Percentiles rank a stretch among this genome's conserved stretches.
Evolutionary conservation across 2,113 vertebrate genomes (phyloP).

Genomic region (Etheostoma cragini): DNA sequence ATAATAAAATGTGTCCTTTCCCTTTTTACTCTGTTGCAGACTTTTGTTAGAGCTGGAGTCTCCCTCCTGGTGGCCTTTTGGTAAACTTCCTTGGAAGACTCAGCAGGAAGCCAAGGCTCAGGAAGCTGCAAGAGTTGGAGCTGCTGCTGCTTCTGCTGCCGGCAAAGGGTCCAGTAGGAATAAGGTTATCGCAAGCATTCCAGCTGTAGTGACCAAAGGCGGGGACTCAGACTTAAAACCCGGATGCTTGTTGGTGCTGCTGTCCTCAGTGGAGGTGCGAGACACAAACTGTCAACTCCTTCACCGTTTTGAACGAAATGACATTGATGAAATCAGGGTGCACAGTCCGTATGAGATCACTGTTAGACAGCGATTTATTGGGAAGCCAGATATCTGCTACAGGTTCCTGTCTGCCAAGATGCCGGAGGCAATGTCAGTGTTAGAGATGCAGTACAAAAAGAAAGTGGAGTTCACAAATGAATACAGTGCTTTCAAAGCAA

Average conservation of each 20-base stretch:
- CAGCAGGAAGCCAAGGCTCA: slow-evolving; percentile 79
- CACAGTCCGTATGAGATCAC: slow-evolving; percentile 90
- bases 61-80: slow-evolving; percentile 96
- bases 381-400: slow-evolving; percentile 88
- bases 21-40: slow-evolving; percentile 74
- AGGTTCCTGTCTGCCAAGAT: slow-evolving; percentile 91
- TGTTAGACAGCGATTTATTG: slow-evolving; percentile 91
- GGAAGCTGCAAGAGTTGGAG: slow-evolving; percentile 60
- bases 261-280: slow-evolving; percentile 89
- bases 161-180: slow-evolving; percentile 66
- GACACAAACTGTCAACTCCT: slow-evolving; percentile 83
- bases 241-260: slow-evolving; percentile 84
- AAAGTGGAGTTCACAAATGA: slow-evolving; percentile 88
- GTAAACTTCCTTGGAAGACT: slow-evolving; percentile 87
- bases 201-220: slow-evolving; percentile 86
- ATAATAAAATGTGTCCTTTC: background rate
- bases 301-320: slow-evolving; percentile 87
- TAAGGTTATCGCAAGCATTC: slow-evolving; percentile 85
- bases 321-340: slow-evolving; percentile 91
- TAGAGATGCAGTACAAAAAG: slow-evolving; percentile 90
- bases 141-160: slow-evolving; percentile 44
- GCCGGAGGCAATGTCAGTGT: slow-evolving; percentile 85
- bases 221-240: slow-evolving; percentile 84
- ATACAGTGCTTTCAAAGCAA: slow-evolving; percentile 77
- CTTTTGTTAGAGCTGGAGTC: slow-evolving; percentile 91